These are phyloP conservation scores for Vireo griseus DNA, from an alignment of 2,797 vertebrate species.

Conservation along the genomic window DNA sequence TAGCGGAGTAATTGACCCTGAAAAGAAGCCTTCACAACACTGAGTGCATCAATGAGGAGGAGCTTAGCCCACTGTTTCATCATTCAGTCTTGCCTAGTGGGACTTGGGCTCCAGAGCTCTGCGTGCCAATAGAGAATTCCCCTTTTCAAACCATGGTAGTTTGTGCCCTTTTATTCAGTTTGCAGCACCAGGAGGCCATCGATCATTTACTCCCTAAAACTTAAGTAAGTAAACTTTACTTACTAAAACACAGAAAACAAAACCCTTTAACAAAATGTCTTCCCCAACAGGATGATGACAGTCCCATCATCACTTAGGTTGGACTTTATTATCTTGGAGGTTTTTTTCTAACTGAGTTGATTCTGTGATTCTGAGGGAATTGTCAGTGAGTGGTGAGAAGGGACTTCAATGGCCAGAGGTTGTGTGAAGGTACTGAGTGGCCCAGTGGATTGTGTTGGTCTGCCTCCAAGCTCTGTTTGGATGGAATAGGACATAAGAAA, in stretches of 20 bases:
- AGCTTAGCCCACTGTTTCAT: neutral
- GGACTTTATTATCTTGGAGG: neutral
- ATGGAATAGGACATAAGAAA: neutral
- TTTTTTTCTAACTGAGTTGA: neutral
- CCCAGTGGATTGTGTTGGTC: neutral
- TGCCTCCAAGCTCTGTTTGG: neutral
- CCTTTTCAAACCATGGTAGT: neutral
- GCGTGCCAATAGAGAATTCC: neutral
- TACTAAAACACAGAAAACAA: neutral
- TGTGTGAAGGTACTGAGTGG: neutral
- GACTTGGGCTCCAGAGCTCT: neutral
- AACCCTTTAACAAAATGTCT: neutral
- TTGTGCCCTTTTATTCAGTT: neutral
- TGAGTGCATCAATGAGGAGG: neutral
- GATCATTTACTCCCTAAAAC: neutral
- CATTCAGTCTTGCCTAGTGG: accelerated
- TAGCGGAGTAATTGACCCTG: neutral
- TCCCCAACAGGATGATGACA: neutral
- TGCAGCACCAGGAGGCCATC: neutral
- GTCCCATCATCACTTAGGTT: neutral
- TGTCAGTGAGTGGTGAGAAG: accelerated
- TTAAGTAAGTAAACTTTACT: neutral
- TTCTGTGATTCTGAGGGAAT: neutral
- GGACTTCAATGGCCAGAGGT: neutral
- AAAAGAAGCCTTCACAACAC: neutral